phyloP scores from a whole-genome alignment of 2,888 invertebrate genomes.

The Drosophila rellima region DNA sequence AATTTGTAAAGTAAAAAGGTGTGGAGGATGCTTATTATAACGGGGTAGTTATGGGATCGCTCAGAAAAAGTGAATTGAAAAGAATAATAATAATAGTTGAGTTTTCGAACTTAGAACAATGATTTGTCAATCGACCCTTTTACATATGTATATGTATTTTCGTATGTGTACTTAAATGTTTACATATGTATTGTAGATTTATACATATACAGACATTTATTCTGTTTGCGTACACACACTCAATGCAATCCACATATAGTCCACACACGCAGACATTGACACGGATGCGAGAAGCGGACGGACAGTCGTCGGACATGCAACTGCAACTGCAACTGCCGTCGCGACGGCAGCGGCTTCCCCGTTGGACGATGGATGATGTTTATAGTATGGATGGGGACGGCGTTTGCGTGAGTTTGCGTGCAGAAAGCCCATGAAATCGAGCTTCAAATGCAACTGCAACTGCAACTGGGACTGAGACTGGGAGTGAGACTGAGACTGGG shows the following conservation, averaged over 20 bases:
- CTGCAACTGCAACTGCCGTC: constrained; percentile 52
- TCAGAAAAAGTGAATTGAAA: no score
- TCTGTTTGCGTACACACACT: constrained; percentile 30
- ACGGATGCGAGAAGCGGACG: constrained; percentile 51
- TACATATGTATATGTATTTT: constrained; percentile 20
- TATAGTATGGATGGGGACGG: constrained; percentile 3
- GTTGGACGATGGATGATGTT: constrained; percentile 16
- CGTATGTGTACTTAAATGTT: constrained; percentile 4
- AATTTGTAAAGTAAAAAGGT: no score
- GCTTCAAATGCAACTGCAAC: constrained; percentile 20
- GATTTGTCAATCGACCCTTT: not conserved
- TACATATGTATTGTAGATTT: constrained; percentile 24
- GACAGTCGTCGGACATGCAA: constrained; percentile 65
- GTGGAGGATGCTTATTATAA: no score
- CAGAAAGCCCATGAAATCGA: constrained; percentile 76
- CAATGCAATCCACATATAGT: constrained; percentile 24
- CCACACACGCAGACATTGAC: constrained; percentile 43
- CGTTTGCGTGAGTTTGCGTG: constrained; percentile 74
- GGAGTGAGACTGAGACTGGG: constrained; percentile 25
- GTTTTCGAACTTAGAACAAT: not conserved
- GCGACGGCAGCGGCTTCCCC: constrained; percentile 69
- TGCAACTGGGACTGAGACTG: constrained; percentile 16
- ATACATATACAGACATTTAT: constrained; percentile 3
- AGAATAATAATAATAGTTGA: no score
- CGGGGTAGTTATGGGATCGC: no score